A percentile compares a stretch with the other conserved stretches of the same genome.
phyloP scores from a whole-genome alignment of 1,140 invertebrate species.

The Drosophila persimilis region DNA sequence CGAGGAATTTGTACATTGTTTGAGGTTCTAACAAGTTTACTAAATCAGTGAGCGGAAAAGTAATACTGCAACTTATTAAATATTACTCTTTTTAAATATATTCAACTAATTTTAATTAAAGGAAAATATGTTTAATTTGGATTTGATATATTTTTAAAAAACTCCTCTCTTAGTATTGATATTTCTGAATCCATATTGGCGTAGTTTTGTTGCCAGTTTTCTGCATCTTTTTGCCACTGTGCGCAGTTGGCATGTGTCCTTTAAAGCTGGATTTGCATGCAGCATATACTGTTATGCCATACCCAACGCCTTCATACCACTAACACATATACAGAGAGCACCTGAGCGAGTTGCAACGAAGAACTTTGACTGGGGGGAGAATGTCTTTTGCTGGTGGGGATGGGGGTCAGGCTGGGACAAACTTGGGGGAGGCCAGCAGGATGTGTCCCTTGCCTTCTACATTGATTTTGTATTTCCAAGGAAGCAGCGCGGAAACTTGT shows the following conservation, averaged over 20 bases:
- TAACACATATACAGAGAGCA: slow-evolving; percentile 25
- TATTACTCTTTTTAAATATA: too few relatives aligned
- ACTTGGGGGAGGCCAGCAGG: slow-evolving; percentile 49
- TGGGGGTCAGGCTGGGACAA: slow-evolving; percentile 33
- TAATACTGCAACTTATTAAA: too few relatives aligned
- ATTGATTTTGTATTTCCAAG: slow-evolving; percentile 79
- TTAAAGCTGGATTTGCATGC: slow-evolving; percentile 56
- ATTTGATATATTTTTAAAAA: too few relatives aligned
- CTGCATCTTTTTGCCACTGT: slow-evolving; percentile 24
- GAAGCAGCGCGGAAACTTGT: slow-evolving; percentile 78
- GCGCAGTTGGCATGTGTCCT: slow-evolving; percentile 4
- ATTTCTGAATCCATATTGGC: too few relatives aligned
- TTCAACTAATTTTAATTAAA: too few relatives aligned
- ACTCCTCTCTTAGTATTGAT: too few relatives aligned
- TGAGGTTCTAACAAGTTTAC: too few relatives aligned
- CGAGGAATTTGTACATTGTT: too few relatives aligned
- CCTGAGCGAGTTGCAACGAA: slow-evolving; percentile 7
- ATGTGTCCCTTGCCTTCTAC: slow-evolving; percentile 69
- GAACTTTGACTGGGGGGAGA: neutral
- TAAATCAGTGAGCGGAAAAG: too few relatives aligned
- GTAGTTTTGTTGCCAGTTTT: neutral
- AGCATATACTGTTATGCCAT: slow-evolving; percentile 62
- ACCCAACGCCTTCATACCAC: slow-evolving; percentile 26
- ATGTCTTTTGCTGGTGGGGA: neutral
- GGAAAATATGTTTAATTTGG: too few relatives aligned